A percentile compares a stretch with the other conserved stretches of the same genome.
Evolutionary conservation across 53 echinoderm and acorn worm genomes (phyloP).

Genomic region (Paracentrotus lividus): DNA sequence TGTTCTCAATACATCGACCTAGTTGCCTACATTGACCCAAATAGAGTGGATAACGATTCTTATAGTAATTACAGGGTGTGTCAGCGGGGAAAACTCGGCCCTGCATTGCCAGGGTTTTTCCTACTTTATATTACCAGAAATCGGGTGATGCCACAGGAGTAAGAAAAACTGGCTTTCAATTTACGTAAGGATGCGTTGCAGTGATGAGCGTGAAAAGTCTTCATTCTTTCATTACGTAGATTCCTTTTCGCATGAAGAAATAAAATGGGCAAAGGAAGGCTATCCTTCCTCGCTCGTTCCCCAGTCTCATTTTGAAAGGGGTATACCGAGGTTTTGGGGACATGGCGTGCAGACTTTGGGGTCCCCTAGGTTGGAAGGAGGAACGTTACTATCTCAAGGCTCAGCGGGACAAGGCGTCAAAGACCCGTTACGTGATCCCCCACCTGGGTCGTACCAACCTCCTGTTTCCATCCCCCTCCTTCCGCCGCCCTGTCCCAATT

Average conservation of each 20-base stretch:
- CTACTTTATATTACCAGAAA: conserved; percentile 17
- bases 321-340: conserved; percentile 1
- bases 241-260: conserved; percentile 7
- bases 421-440: conserved; percentile 58
- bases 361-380: conserved; percentile 15
- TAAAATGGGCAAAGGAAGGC: conserved; percentile 22
- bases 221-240: conserved; percentile 44
- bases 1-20: conserved; percentile 61
- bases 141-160: conserved; percentile 18
- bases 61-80: conserved; percentile 60
- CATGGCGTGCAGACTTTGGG: conserved; percentile 45
- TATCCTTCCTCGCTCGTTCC: conserved; percentile 44
- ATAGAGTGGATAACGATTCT: conserved; percentile 65
- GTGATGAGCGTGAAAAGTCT: conserved; percentile 32
- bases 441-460: conserved; percentile 62
- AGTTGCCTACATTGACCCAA: conserved; percentile 72
- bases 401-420: conserved; percentile 67
- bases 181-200: conserved; percentile 37
- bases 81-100: conserved; percentile 54
- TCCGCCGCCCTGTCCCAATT: conserved; percentile 68
- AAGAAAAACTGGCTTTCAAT: conserved; percentile 55
- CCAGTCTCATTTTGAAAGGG: conserved; percentile 54
- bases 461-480: conserved; percentile 65
- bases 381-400: conserved; percentile 34
- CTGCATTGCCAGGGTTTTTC: conserved; percentile 9